These are phyloP conservation scores for Chloromyia formosa DNA, from an alignment of 2,888 invertebrate genomes.

Conservation along the genomic window DNA sequence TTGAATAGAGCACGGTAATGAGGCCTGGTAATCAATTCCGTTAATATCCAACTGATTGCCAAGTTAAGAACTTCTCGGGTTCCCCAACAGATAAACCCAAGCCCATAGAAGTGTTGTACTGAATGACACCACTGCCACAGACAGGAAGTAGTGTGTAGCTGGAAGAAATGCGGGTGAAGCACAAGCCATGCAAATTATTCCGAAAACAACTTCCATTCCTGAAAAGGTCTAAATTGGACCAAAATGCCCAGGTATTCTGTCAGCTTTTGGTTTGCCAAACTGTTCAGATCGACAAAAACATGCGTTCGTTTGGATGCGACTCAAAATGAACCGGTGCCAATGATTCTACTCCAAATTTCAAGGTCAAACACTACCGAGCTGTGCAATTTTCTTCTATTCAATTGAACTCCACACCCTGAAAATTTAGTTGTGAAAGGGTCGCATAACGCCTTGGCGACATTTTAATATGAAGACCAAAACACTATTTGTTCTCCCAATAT, in stretches of 20 bases:
- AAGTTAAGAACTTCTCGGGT: constrained; percentile 80
- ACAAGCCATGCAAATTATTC: constrained; percentile 85
- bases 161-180: constrained; percentile 66
- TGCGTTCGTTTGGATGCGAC: too few relatives aligned
- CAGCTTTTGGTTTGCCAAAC: neutral
- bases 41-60: constrained; percentile 84
- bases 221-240: constrained; percentile 7
- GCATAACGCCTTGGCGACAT: too few relatives aligned
- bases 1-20: too few relatives aligned
- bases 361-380: too few relatives aligned
- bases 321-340: too few relatives aligned
- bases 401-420: too few relatives aligned
- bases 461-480: neutral
- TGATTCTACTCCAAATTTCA: too few relatives aligned
- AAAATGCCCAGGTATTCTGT: neutral
- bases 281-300: neutral
- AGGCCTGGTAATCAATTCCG: constrained; percentile 55
- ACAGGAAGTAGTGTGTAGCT: constrained; percentile 81
- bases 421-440: too few relatives aligned
- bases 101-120: constrained; percentile 84
- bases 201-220: constrained; percentile 67
- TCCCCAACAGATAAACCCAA: constrained; percentile 80
- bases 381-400: too few relatives aligned
- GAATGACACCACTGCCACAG: constrained; percentile 83
- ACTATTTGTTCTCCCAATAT: constrained; percentile 17